These are phyloP conservation scores for Piscicola geometra DNA, from an alignment of 2,888 invertebrate species.

Conservation along the genomic window DNA sequence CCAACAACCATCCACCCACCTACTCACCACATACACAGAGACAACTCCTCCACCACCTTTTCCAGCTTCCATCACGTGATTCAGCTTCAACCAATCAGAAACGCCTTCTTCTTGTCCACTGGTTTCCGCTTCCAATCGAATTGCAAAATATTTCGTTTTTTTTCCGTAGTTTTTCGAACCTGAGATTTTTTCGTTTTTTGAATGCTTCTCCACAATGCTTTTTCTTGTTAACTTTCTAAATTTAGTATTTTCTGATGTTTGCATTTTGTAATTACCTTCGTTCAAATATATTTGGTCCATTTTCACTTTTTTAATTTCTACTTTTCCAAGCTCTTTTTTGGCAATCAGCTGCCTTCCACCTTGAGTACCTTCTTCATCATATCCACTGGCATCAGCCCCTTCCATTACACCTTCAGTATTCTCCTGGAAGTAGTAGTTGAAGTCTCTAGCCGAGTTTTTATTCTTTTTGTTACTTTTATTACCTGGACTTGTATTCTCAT, in stretches of 20 bases:
- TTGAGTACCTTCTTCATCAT: too few species aligned
- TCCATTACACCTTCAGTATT: too few species aligned
- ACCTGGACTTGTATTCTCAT: too few species aligned
- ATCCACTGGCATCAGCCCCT: too few species aligned
- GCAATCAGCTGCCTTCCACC: too few species aligned
- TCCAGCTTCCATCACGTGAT: not conserved
- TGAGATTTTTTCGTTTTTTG: not conserved
- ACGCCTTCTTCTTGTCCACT: conserved; percentile 3
- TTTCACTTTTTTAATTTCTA: not conserved
- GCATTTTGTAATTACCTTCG: too few species aligned
- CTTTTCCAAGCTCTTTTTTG: not conserved
- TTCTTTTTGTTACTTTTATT: not conserved
- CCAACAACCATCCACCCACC: too few species aligned
- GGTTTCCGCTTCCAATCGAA: not conserved
- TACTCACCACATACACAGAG: not conserved
- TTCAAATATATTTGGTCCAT: not conserved
- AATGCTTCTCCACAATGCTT: not conserved
- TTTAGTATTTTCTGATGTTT: too few species aligned
- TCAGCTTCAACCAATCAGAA: not conserved
- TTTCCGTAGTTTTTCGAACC: not conserved
- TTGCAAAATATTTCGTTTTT: not conserved
- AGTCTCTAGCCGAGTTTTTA: too few species aligned
- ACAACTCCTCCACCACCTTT: not conserved
- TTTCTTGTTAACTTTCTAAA: not conserved
- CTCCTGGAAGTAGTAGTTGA: too few species aligned